phyloP scores from a whole-genome alignment of 2,113 vertebrate species.

The Callithrix jacchus region DNA sequence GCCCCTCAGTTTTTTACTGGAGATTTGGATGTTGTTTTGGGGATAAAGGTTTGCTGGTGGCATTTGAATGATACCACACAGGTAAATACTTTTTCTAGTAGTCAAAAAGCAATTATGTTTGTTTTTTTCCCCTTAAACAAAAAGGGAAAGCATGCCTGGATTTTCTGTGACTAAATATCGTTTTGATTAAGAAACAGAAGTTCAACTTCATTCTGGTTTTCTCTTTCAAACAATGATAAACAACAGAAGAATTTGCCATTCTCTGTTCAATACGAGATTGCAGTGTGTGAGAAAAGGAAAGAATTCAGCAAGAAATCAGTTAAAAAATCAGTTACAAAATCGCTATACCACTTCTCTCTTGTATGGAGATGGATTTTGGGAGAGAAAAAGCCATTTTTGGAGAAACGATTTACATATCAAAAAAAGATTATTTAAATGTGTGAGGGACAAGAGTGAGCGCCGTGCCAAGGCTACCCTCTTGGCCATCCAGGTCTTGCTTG shows the following conservation, averaged over 20 bases:
- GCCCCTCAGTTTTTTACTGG: neutral
- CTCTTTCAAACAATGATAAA: constrained; percentile 57
- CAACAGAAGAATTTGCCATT: constrained; percentile 52
- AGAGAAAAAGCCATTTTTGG: neutral
- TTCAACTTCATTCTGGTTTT: neutral
- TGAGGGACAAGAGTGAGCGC: constrained; percentile 48
- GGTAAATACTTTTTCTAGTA: neutral
- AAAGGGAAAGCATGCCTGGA: neutral
- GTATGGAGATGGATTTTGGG: constrained; percentile 32
- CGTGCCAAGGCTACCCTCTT: neutral
- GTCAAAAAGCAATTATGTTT: neutral
- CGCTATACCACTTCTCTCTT: constrained; percentile 46
- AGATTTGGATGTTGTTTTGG: neutral
- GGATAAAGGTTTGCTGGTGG: neutral
- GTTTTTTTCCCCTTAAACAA: neutral
- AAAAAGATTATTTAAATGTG: constrained; percentile 49
- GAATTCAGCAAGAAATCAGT: constrained; percentile 73
- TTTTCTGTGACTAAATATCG: neutral
- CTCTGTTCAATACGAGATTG: constrained; percentile 44
- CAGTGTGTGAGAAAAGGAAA: constrained; percentile 64
- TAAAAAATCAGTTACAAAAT: constrained; percentile 75
- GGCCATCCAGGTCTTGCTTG: neutral
- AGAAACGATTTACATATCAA: constrained; percentile 57
- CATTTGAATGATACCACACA: neutral
- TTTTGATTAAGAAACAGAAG: constrained; percentile 42